Base-by-base conservation (phyloP, 2,888 invertebrate genomes). In the Campoletis raptor region DNA sequence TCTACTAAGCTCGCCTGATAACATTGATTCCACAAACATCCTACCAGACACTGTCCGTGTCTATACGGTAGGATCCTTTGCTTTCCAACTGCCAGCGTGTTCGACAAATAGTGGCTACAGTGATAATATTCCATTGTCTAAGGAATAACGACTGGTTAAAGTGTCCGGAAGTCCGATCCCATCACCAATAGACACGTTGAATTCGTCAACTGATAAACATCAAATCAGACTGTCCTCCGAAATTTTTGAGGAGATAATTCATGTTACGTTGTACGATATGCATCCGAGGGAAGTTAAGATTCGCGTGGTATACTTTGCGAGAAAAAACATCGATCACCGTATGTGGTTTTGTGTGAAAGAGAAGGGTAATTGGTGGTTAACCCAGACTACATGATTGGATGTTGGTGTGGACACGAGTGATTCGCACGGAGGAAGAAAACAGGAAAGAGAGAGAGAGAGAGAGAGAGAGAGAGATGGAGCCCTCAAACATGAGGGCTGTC, bases 1-100 rank as follows among this genome's bases (percentile, higher is more conserved):
- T 86, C 74, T 76, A 79, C 74, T 79, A 79, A 79, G 84, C 84
- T 76, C 64, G 74, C 66, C 81, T 70, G 86, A 86, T 82, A 81
- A 82, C 79, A 84, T 84, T 86, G 86, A 81, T 86, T 81, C 70
- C 67, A 57, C 69, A 69, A 83, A 67, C 81, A 80, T 76, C 67
- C 48, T 57, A 48, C 24, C 67, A 67, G 37, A 69, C 15, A 66
- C 57, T 12, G 12, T 9, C 36, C n/a, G n/a, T 3, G 42, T 30
- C 37, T 66, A 70, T 52, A 21, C 9, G n/a, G 30, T 21, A 66
- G 7, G 36, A 64, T 57, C 37, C 54, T 67, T 74, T 69, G 73
- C 54, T 48, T 52, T 21, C 21, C 21, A 54, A 57, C 10, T 72
- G 30, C 21, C 67, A 40, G 37, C 36, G 24, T 78, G 66, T 61